Base-by-base conservation (phyloP, 1,140 invertebrate species). In the Ridgeia piscesae region DNA sequence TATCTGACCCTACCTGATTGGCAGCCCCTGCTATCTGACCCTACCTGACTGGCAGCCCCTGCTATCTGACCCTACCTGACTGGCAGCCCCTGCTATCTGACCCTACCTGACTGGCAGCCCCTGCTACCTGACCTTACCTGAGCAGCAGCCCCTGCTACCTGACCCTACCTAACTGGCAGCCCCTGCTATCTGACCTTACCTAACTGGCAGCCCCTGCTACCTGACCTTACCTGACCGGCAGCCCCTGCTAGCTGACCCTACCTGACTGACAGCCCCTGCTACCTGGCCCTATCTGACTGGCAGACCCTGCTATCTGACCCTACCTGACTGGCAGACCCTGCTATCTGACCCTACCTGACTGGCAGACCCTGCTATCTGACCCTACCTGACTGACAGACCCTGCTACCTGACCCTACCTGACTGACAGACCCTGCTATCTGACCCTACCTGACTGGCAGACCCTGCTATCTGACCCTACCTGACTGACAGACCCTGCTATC, bases 291-390 rank as follows among this genome's bases (percentile, higher is more conserved):
- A 94, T 88, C n/a, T n/a, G n/a, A n/a, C n/a, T n/a, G n/a, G n/a
- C n/a, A n/a, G n/a, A n/a, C n/a, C n/a, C 42, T 77, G 11, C 91
- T 77, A 88, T 92, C 89, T 34, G 35, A 14, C 42, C 92, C 34
- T 93, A 96, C 95, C 94, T 95, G 94, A 88, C 95, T 94, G 34
- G 95, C 95, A 91, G 95, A 95, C 33, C 94, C 94, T 91, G 95
- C 95, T 91, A 96, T 95, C 92, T 96, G 94, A 50, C 94, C 93
- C 27, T 95, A n/a, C n/a, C n/a, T n/a, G n/a, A n/a, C n/a, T n/a
- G n/a, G n/a, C n/a, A n/a, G n/a, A n/a, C n/a, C n/a, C 42, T 77
- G 11, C 91, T 77, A 88, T 92, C 89, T 34, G 35, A 14, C 42
- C 92, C 34, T 93, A 96, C 95, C 94, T 95, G 94, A 88, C 95